These are phyloP conservation scores for Stenotaenia linearis DNA, from an alignment of 2,888 invertebrate genomes.

Conservation along the genomic window DNA sequence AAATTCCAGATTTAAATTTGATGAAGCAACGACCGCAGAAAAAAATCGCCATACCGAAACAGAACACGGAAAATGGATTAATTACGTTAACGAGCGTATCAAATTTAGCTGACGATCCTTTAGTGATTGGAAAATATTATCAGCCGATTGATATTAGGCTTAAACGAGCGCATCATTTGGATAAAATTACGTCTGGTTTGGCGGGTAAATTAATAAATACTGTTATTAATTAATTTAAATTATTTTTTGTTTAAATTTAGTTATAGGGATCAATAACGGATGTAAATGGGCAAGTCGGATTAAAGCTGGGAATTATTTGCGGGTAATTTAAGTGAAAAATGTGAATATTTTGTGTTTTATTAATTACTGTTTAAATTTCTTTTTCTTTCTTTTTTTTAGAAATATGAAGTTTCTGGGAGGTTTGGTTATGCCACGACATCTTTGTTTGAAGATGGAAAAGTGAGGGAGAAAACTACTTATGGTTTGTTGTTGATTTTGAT, in stretches of 20 bases:
- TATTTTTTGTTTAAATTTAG: not conserved
- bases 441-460: slow-evolving; percentile 63
- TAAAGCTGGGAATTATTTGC: not conserved
- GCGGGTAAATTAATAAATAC: slow-evolving; percentile 55
- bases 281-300: not conserved
- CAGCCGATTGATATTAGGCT: slow-evolving; percentile 61
- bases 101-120: slow-evolving; percentile 63
- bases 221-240: not conserved
- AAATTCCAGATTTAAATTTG: slow-evolving; percentile 62
- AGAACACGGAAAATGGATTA: slow-evolving; percentile 32
- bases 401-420: slow-evolving; percentile 67
- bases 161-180: slow-evolving; percentile 57
- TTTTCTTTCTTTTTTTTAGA: too few species aligned
- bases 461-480: slow-evolving; percentile 64
- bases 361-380: too few species aligned
- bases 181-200: slow-evolving; percentile 65
- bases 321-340: not conserved
- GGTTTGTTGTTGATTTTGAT: slow-evolving; percentile 36
- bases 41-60: slow-evolving; percentile 37
- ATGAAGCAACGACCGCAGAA: slow-evolving; percentile 56
- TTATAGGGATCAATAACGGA: not conserved
- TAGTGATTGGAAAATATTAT: slow-evolving; percentile 71
- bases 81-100: slow-evolving; percentile 54
- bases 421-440: slow-evolving; percentile 72
- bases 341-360: slow-evolving; percentile 21